Evolutionary conservation across 1,140 invertebrate species (phyloP), one percentile per base, ranked within the genome.

Genomic region (Neodiprion fabricii): DNA sequence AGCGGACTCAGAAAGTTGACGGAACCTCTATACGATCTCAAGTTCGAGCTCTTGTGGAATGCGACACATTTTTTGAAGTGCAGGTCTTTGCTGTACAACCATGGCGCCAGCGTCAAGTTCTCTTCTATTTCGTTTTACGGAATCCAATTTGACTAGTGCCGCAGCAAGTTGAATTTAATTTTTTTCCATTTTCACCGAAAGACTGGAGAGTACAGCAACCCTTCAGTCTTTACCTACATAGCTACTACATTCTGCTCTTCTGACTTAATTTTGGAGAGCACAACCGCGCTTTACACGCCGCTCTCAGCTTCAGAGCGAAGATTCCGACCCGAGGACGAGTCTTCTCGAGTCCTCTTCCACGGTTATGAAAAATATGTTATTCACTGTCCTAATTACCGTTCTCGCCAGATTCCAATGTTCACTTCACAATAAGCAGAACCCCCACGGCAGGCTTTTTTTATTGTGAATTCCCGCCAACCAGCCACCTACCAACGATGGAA

Each of bases 101-200:
- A 17, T 17, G 53, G 53, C 53, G 28, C 53, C 53, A 17, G 11
- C 53, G 53, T 61, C 53, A 17, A 61, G 53, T 8, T 14, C 53
- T 61, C 53, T 61, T 61, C 53, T 9, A 17, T 61, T 61, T 61
- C 53, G 53, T 61, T 61, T 61, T 61, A 61, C 53, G 53, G 53
- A 61, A 61, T 61, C n/a, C 9, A 61, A 61, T 61, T 61, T 17
- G 53, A 61, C 53, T 61, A 61, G 53, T 61, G 53, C n/a, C 28
- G 28, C 28, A 40, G 53, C 53, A 12, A 61, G 11, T 61, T 61
- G 0, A 61, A 61, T 61, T 61, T 61, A 61, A 61, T 61, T 61
- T 61, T 61, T 9, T 61, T 61, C 9, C 9, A 61, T 5, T 61
- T 61, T 61, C 53, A 61, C 53, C 53, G n/a, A 40, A 40, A 40